Evolutionary conservation across 2,888 invertebrate genomes (phyloP).

Genomic region (Adineta ricciae): DNA sequence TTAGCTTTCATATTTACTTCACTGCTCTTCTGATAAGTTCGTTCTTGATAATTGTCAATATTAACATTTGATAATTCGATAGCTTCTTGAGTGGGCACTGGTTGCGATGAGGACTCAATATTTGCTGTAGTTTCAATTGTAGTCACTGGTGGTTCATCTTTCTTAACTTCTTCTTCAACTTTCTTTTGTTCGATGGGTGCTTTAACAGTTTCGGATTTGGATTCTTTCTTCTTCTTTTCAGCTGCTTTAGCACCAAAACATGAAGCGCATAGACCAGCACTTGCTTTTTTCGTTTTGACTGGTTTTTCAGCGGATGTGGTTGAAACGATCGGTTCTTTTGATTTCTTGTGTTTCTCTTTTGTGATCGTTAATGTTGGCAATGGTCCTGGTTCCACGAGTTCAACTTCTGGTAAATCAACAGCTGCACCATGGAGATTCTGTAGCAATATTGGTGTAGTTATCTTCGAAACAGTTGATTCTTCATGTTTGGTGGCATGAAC

Average conservation of each 20-base stretch:
- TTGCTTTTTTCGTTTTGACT: neutral
- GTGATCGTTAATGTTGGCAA: neutral
- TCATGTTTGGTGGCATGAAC: neutral
- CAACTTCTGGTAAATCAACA: neutral
- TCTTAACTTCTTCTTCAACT: neutral
- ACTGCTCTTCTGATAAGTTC: no score
- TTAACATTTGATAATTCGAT: no score
- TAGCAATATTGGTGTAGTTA: no score
- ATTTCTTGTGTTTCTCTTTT: neutral
- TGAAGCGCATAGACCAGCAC: constrained; percentile 20
- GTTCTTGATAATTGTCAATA: no score
- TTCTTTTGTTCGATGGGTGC: neutral
- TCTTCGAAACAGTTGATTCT: neutral
- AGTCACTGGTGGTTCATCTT: neutral
- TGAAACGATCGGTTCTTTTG: neutral
- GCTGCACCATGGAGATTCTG: neutral
- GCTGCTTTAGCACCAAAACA: constrained; percentile 17
- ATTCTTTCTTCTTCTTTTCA: neutral
- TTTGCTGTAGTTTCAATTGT: no score
- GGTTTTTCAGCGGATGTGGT: neutral
- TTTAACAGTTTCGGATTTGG: neutral
- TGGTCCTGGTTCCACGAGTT: neutral
- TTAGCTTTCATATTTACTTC: no score
- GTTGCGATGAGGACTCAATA: no score
- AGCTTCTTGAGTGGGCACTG: no score